These are phyloP conservation scores for Lacerta viridis DNA, from an alignment of 2,797 vertebrate genomes.

Conservation along the genomic window DNA sequence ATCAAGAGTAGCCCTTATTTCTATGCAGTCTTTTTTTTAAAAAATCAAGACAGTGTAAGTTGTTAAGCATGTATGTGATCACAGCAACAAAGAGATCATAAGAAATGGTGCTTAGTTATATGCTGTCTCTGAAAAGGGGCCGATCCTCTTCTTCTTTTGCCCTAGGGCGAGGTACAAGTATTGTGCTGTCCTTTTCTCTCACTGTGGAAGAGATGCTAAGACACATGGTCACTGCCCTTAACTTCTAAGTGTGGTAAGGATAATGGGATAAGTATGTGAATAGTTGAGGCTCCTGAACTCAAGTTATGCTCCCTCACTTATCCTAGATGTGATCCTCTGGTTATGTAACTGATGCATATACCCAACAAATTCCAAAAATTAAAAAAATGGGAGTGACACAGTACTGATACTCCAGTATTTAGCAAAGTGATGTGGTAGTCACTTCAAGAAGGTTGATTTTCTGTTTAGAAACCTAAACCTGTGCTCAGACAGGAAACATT, in stretches of 20 bases:
- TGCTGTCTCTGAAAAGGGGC: neutral
- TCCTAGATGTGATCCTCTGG: neutral
- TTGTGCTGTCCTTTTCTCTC: neutral
- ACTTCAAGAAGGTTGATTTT: neutral
- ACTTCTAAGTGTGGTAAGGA: neutral
- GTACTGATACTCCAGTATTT: too few species aligned
- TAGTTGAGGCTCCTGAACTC: neutral
- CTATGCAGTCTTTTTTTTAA: neutral
- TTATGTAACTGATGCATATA: neutral
- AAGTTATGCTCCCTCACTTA: neutral
- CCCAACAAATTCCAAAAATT: neutral
- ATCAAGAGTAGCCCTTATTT: neutral
- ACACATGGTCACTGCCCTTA: neutral
- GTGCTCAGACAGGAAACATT: neutral
- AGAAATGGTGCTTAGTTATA: neutral
- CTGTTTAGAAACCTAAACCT: conserved; percentile 2
- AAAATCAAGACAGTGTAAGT: neutral
- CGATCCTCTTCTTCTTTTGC: neutral
- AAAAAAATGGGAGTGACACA: neutral
- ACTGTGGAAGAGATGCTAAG: neutral
- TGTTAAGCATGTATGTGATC: neutral
- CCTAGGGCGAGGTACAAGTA: neutral
- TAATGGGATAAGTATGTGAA: neutral
- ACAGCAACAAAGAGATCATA: neutral
- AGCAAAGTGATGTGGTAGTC: too few species aligned